Evolutionary conservation across 2,797 vertebrate genomes (phyloP), one percentile per base, ranked within the genome.

Genomic region (Phataginus tetradactyla): DNA sequence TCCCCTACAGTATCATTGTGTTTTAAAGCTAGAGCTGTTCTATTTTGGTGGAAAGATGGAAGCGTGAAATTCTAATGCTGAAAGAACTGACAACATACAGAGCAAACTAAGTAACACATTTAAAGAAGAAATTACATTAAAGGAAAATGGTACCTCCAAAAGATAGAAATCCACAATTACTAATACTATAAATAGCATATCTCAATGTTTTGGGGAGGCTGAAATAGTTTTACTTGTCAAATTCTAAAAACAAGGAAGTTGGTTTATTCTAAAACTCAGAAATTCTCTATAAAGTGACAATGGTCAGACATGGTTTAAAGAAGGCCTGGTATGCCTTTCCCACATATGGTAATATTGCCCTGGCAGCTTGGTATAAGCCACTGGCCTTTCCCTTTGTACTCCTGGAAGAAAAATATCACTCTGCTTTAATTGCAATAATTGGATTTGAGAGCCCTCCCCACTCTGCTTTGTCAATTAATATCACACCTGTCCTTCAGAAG

Each of bases 61-160:
- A 94, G 15, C n/a, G 69, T 94, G 85, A 83, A 66, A 45, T 2
- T 13, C 71, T 57, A 89, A 59, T 55, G 59, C 69, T 93, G 92
- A 74, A 90, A 71, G 37, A 92, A 97, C 97, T 91, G 96, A 97
- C 87, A 90, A 96, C 86, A 86, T 64, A 94, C 89, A 80, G 59
- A 97, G 92, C 80, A 95, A 94, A 95, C 79, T 85, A 79, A 89
- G 93, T 93, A 94, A 97, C 98, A 98, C 94, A 32, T 11, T 39
- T 92, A 95, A 96, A 93, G 91, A 98, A 96, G 91, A 98, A 97
- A 89, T 21, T 87, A 87, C 91, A 84, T 71, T 87, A 92, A 98
- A 97, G 97, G 90, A 95, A 96, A 96, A 96, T 55, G 72, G 84
- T 92, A 89, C 84, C 94, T 69, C 95, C 57, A 81, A 94, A 97